Evolutionary conservation across 1,140 invertebrate species (phyloP).

Genomic region (Penaeus vannamei): DNA sequence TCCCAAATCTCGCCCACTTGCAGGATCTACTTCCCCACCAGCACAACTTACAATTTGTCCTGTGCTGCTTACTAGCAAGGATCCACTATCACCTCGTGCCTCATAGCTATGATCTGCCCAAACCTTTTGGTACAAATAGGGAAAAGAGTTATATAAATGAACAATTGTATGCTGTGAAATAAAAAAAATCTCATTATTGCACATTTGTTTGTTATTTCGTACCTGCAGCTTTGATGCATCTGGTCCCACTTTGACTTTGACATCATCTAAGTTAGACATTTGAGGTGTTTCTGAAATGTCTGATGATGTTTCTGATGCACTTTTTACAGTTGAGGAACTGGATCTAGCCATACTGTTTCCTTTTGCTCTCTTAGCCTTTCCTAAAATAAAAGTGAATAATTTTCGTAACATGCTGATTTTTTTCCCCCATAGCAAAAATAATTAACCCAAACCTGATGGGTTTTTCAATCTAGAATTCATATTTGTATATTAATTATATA

Average conservation of each 20-base stretch:
- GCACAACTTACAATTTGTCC: background rate
- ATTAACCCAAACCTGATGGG: too few species aligned
- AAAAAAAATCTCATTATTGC: background rate
- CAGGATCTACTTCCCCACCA: background rate
- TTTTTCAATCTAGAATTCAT: too few species aligned
- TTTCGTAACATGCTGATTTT: too few species aligned
- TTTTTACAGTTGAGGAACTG: too few species aligned
- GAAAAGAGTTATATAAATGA: too few species aligned
- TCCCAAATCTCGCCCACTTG: background rate
- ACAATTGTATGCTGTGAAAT: background rate
- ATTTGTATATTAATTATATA: too few species aligned
- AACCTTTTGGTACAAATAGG: background rate
- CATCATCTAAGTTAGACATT: constrained; percentile 8
- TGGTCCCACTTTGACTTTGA: constrained; percentile 31
- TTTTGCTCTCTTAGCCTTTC: too few species aligned
- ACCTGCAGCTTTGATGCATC: constrained; percentile 16
- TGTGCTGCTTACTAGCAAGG: constrained; percentile 18
- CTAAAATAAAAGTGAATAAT: too few species aligned
- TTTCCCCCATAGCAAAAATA: too few species aligned
- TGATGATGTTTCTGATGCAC: too few species aligned
- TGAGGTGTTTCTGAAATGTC: too few species aligned
- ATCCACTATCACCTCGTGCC: background rate
- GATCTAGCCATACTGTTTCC: too few species aligned
- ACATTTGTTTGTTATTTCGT: background rate
- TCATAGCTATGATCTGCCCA: constrained; percentile 38